Base-by-base conservation (phyloP, 2,888 invertebrate species). In the Molorchus minor region DNA sequence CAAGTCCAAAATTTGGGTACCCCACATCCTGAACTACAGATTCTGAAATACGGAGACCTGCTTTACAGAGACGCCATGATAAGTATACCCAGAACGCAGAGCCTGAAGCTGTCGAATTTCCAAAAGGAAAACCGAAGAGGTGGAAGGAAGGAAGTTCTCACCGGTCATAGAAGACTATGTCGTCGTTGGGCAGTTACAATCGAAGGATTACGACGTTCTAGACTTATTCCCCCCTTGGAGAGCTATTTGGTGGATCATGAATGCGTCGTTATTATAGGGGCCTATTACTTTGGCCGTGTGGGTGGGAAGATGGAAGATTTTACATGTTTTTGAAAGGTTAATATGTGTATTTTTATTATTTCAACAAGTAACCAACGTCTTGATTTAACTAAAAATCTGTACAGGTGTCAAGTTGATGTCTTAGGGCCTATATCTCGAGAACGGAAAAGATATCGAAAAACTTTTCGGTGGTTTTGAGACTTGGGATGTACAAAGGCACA, bases 251-350 rank as follows among this genome's bases (percentile, higher is more conserved):
- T 73, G 25, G 74, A 75, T 4, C 68, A 77, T 49, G 80, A 81
- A 41, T 70, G 72, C 30, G 73, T 81, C 20, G 70, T 82, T 8
- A 58, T 83, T 0, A 63, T 73, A 8, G 82, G 82, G n/a, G 0
- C 82, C 82, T 0, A 60, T 79, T 17, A 70, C 70, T 10, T 66
- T 82, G 2, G 79, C 81, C 0, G 70, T 82, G 7, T 83, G 82
- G 82, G 69, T 74, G 2, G n/a, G 81, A 82, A 64, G 77, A 78
- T 49, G 76, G 73, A 3, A 43, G 70, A 2, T 82, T 71, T 60
- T 83, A 78, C 64, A 80, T 82, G 78, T 82, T 82, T 60, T 82
- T 61, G 81, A 68, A 79, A 65, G 66, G 66, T 62, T 33, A 3
- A n/a, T n/a, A n/a, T n/a, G n/a, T n/a, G n/a, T n/a, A n/a, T n/a